Evolutionary conservation across 92 coral and sea anemone species (phyloP), one percentile per base, ranked within the genome.

Genomic region (Scolanthus callimorphus): DNA sequence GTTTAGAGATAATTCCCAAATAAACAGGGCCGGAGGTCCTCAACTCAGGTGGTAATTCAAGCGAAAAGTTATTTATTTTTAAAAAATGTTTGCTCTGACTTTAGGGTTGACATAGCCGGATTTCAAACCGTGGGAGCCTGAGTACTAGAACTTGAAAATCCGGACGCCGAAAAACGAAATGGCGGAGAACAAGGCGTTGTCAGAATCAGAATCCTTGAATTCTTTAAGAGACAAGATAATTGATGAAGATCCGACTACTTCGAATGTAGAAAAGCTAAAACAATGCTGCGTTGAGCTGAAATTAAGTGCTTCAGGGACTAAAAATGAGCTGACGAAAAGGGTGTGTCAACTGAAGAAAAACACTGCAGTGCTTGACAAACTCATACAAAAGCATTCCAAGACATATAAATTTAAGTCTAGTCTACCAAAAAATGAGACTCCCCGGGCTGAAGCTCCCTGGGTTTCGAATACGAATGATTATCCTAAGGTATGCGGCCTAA

Each of bases 391-490:
- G 49, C 48, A 28, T 27, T 39, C 46, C 11, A 54, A 24, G 11
- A 23, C 71, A 21, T 61, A 51, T 28, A 21, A 6, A 20, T 73
- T 62, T 15, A 52, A 73, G 41, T 51, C 79, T 37, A 41, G 79
- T 17, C 79, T 73, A 2, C 11, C 10, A 27, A 48, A 24, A 55
- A 44, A 31, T 29, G 57, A 73, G 3, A 54, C 63, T 39, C 71
- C 79, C 39, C 71, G 22, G 29, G 64, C 65, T 51, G 71, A 53
- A 62, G 79, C 79, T 12, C 45, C 52, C 15, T 71, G 78, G 55
- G 37, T 49, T n/a, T 65, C 57, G 17, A 62, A 71, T 44, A 22
- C 55, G 4, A 31, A 31, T 60, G 52, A 23, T 19, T 71, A 71
- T 39, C 62, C 63, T 31, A 38, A 71, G 63, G 70, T 71, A 31